Evolutionary conservation across 2,888 invertebrate species (phyloP).

Genomic region (Agelastica alni): DNA sequence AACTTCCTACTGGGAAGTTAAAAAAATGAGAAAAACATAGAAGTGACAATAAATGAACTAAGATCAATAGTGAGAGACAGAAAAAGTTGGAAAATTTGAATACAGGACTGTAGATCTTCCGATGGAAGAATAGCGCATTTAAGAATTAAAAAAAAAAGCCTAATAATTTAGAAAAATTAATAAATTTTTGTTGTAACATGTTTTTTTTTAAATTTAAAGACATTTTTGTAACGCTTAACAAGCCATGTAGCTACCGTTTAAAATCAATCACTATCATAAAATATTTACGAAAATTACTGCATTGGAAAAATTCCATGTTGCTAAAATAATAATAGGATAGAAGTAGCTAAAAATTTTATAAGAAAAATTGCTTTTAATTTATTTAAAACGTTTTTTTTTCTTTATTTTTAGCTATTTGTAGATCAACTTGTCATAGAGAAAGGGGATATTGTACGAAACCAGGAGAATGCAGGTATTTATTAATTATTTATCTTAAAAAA

Average conservation of each 20-base stretch:
- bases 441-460: slow-evolving; percentile 83
- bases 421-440: slow-evolving; percentile 78
- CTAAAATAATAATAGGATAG: slow-evolving; percentile 20
- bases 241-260: too few species aligned
- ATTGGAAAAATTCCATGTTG: slow-evolving; percentile 15
- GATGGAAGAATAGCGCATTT: too few species aligned
- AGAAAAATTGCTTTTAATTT: slow-evolving; percentile 12
- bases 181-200: too few species aligned
- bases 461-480: slow-evolving; percentile 71
- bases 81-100: too few species aligned
- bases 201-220: too few species aligned
- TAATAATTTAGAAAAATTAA: not conserved
- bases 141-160: not conserved
- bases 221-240: too few species aligned
- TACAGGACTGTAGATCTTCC: too few species aligned
- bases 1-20: too few species aligned
- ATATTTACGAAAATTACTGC: slow-evolving; percentile 23
- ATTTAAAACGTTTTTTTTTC: slow-evolving; percentile 13
- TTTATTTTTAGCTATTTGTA: slow-evolving; percentile 76
- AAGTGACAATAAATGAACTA: too few species aligned
- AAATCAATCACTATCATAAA: slow-evolving; percentile 18
- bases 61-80: too few species aligned
- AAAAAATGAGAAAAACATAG: too few species aligned
- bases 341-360: slow-evolving; percentile 12
- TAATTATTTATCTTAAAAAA: too few species aligned